A percentile compares a stretch with the other conserved stretches of the same genome.
These are phyloP conservation scores for Volucella bombylans DNA, from an alignment of 2,888 invertebrate genomes.

Conservation along the genomic window DNA sequence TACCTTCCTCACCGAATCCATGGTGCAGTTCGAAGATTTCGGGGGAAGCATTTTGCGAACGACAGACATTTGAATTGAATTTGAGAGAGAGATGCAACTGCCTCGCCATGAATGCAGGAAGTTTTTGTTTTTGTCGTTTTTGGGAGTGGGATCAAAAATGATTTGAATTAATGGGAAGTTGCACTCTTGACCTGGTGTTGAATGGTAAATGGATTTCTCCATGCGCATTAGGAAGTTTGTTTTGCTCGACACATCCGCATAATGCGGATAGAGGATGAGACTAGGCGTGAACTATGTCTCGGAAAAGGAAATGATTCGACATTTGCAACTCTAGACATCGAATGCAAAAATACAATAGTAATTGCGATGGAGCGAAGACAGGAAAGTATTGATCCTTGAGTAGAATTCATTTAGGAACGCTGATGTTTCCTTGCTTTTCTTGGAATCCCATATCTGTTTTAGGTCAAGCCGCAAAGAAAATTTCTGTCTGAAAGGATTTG, in stretches of 20 bases:
- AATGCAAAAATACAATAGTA: too few relatives aligned
- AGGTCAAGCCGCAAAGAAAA: too few relatives aligned
- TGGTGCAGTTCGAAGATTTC: conserved; percentile 40
- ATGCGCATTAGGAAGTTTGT: conserved; percentile 8
- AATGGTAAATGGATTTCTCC: conserved; percentile 42
- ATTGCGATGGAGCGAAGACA: too few relatives aligned
- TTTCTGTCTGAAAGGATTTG: too few relatives aligned
- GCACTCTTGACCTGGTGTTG: conserved; percentile 67
- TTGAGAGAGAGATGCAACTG: conserved; percentile 38
- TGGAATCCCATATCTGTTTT: too few relatives aligned
- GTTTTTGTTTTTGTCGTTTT: conserved; percentile 7
- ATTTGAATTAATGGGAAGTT: conserved; percentile 60
- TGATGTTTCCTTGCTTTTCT: too few relatives aligned
- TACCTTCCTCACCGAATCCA: conserved; percentile 27
- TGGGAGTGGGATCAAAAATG: conserved; percentile 50
- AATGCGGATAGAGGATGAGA: neutral
- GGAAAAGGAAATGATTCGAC: too few relatives aligned
- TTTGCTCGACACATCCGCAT: neutral
- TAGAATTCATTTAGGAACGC: too few relatives aligned
- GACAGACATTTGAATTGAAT: conserved; percentile 61
- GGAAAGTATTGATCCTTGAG: too few relatives aligned
- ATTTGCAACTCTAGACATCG: too few relatives aligned
- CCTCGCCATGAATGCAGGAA: conserved; percentile 2
- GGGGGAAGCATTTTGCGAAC: conserved; percentile 28
- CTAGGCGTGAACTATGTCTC: too few relatives aligned